phyloP scores from a whole-genome alignment of 1,140 invertebrate species.

The Ooceraea biroi region DNA sequence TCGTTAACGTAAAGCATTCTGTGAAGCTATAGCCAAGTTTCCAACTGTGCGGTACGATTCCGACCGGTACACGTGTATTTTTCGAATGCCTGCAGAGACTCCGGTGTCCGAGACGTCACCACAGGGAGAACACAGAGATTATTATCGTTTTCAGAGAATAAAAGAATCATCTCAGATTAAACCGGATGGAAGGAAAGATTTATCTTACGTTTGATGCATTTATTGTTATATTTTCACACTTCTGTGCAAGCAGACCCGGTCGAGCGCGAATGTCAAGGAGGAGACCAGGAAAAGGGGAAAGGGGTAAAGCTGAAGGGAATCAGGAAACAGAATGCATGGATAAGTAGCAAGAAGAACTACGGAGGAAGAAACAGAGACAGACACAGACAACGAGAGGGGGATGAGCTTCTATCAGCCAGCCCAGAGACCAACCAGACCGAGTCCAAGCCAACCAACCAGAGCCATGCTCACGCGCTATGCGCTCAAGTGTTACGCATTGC shows the following conservation, averaged over 20 bases:
- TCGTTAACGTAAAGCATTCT: slow-evolving; percentile 45
- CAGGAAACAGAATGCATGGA: neutral
- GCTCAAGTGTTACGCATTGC: slow-evolving; percentile 36
- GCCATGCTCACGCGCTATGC: slow-evolving; percentile 58
- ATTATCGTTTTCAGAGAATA: no score
- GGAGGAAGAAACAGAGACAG: neutral
- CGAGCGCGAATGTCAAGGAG: no score
- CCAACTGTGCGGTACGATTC: neutral
- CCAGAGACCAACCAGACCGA: slow-evolving; percentile 66
- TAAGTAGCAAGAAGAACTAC: neutral
- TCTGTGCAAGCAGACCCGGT: no score
- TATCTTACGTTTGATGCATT: no score
- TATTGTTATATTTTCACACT: no score
- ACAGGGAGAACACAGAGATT: no score
- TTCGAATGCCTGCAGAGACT: neutral
- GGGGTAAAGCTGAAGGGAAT: neutral
- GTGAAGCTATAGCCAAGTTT: neutral
- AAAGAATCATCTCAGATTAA: no score
- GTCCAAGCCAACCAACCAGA: slow-evolving; percentile 67
- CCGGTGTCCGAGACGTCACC: neutral
- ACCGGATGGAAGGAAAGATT: no score
- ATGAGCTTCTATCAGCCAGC: slow-evolving; percentile 77
- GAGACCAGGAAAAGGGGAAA: neutral
- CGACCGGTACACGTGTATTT: neutral
- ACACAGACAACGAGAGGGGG: slow-evolving; percentile 46